Evolutionary conservation across 1,140 invertebrate genomes (phyloP).

Genomic region (Drosophila novamexicana): DNA sequence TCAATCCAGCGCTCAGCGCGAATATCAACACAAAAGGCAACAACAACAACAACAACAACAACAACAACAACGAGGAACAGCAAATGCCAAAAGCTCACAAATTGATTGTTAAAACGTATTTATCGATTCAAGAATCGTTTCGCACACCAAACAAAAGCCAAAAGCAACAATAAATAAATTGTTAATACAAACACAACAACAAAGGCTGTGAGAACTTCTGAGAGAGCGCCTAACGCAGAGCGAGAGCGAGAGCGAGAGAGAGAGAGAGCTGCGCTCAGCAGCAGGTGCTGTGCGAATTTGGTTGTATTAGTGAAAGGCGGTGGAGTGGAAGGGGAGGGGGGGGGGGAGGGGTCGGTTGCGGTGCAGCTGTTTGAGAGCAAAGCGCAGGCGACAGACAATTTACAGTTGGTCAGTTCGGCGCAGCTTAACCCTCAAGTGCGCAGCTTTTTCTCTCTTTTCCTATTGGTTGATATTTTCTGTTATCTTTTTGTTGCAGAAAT

Average conservation of each 20-base stretch:
- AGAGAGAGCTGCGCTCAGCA: not conserved
- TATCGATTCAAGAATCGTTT: slow-evolving; percentile 76
- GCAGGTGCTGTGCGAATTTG: not conserved
- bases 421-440: not conserved
- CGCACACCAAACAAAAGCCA: slow-evolving; percentile 27
- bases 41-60: slow-evolving; percentile 21
- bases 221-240: no score
- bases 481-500: no score
- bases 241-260: no score
- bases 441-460: not conserved
- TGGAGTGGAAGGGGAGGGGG: no score
- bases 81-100: slow-evolving; percentile 33
- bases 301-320: no score
- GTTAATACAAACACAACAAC: not conserved
- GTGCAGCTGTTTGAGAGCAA: not conserved
- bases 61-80: slow-evolving; percentile 12
- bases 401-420: not conserved
- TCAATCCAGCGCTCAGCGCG: slow-evolving; percentile 30
- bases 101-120: slow-evolving; percentile 70
- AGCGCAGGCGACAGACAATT: not conserved
- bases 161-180: slow-evolving; percentile 19
- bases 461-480: not conserved
- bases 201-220: slow-evolving; percentile 5
- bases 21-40: slow-evolving; percentile 50
- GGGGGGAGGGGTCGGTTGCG: not conserved